Conservation (phyloP, 1,140 invertebrate species). For the Drosophila sechellia region DNA sequence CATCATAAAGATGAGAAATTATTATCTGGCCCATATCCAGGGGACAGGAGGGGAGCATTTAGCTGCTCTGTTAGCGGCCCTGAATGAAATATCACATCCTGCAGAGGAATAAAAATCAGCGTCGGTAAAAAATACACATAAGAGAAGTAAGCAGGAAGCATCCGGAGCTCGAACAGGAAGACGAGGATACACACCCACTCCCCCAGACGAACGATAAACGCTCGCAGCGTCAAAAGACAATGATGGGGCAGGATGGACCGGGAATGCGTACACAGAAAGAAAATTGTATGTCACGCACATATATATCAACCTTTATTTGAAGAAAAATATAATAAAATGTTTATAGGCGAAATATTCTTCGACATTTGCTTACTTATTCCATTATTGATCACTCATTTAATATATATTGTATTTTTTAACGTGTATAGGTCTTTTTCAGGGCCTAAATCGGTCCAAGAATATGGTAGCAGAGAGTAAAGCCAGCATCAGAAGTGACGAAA, state of each 20-base stretch:
- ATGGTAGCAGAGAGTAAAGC: constrained; percentile 27
- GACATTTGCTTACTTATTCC: too few species aligned
- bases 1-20: constrained; percentile 64
- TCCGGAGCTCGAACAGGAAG: constrained; percentile 70
- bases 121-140: constrained; percentile 72
- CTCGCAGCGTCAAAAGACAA: constrained; percentile 73
- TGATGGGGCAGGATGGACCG: constrained; percentile 51
- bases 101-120: constrained; percentile 79
- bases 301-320: too few species aligned
- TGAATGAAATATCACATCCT: constrained; percentile 81
- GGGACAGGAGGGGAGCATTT: constrained; percentile 39
- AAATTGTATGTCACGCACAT: not conserved
- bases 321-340: too few species aligned
- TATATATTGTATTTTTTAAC: too few species aligned
- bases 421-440: constrained; percentile 1
- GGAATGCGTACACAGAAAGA: not conserved
- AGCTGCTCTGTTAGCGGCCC: constrained; percentile 61
- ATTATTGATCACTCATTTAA: too few species aligned
- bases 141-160: constrained; percentile 58
- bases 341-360: too few species aligned
- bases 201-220: constrained; percentile 39
- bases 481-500: constrained; percentile 66
- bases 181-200: constrained; percentile 13
- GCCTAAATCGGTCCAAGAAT: constrained; percentile 26
- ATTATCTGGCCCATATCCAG: constrained; percentile 33